These are phyloP conservation scores for Cyclopterus lumpus DNA, from an alignment of 2,797 vertebrate genomes.

Conservation along the genomic window DNA sequence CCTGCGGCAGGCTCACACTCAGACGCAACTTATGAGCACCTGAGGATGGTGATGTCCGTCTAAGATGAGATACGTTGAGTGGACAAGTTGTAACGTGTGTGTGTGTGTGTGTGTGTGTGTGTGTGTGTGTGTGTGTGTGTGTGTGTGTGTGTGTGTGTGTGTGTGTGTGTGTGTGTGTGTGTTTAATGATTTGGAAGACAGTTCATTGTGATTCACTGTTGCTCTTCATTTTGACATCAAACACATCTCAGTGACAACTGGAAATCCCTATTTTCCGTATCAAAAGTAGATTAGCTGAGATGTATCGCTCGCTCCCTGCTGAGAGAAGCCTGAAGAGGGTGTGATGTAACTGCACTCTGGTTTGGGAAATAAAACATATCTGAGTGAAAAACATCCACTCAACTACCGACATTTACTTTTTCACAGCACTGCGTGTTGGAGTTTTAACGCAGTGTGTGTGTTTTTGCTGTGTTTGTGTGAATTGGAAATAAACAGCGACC, in stretches of 20 bases:
- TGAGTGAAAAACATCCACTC: not conserved
- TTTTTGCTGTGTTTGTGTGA: not conserved
- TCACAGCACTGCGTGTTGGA: not conserved
- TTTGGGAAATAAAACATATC: conserved; percentile 13
- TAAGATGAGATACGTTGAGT: too few species aligned
- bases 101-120: too few species aligned
- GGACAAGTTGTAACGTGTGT: not conserved
- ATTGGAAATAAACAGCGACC: not conserved
- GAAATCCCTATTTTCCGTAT: conserved; percentile 20
- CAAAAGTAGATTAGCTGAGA: conserved; percentile 18
- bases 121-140: too few species aligned
- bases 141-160: too few species aligned
- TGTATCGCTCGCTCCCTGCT: conserved; percentile 1
- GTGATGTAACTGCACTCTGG: conserved; percentile 44
- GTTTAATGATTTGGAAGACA: not conserved
- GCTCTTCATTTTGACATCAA: conserved; percentile 39
- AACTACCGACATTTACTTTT: not conserved
- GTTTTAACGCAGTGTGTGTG: not conserved
- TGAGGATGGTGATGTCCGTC: too few species aligned
- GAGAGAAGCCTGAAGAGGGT: conserved; percentile 19
- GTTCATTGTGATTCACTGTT: conserved; percentile 4
- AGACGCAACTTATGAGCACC: too few species aligned
- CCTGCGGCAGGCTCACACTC: too few species aligned
- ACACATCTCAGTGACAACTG: conserved; percentile 24
- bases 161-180: too few species aligned